Evolutionary conservation across 2,113 vertebrate species (phyloP), one percentile per base, ranked within the genome.

Genomic region (Sceloporus tristichus): DNA sequence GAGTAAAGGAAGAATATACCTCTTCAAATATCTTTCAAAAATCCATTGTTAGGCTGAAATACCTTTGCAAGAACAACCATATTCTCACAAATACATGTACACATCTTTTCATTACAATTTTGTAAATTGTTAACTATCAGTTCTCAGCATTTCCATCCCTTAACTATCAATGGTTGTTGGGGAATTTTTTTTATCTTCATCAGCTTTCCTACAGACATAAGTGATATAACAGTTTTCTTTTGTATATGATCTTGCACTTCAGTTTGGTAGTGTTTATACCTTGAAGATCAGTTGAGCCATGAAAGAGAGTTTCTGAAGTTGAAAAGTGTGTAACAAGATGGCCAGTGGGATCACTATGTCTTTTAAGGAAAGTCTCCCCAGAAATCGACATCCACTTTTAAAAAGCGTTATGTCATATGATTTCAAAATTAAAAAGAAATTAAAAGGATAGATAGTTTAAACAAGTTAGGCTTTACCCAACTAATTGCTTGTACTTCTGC

Each of bases 351-450:
- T 90, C 88, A 29, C 10, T 8, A 19, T 89, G 89, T 90, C 85
- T 87, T 0, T 0, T 91, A 91, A 76, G 16, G 38, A 29, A 2
- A 80, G 79, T 84, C 0, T 2, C 88, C 82, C 88, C 7, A 85
- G 79, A 88, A 62, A 84, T 48, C 48, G 79, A 18, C 87, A 74
- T 87, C 91, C 0, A 56, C 0, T 54, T 90, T 76, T 42, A n/a
- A 86, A 87, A 91, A 80, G 1, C 59, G 18, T 70, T 38, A 81
- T 9, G 83, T 48, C 25, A 0, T 25, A 89, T 85, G 21, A 84
- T 91, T 92, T 79, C n/a, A 78, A 40, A 90, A 88, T 56, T 85
- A 42, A 86, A 48, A 91, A 68, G 29, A 56, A 73, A 5, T 79
- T 40, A n/a, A 79, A 79, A 34, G 48, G 38, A 16, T 14, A 1